These are phyloP conservation scores for Anhinga rufa DNA, from an alignment of 2,113 vertebrate genomes.

Conservation along the genomic window DNA sequence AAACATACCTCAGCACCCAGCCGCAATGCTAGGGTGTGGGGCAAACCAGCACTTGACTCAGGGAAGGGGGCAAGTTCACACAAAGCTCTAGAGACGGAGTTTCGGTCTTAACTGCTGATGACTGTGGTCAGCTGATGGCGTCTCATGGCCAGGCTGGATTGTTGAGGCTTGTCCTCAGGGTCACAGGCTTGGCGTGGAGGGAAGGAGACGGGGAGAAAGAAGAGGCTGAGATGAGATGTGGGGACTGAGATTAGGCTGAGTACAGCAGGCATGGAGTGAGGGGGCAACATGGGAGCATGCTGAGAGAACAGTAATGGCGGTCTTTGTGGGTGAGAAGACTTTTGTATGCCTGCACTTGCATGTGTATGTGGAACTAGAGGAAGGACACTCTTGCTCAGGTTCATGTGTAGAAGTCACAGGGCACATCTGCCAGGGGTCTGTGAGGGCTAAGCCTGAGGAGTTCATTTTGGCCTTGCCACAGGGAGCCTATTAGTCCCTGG, in stretches of 20 bases:
- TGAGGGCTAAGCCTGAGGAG: neutral
- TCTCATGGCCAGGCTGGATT: neutral
- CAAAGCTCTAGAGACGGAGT: constrained; percentile 36
- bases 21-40: neutral
- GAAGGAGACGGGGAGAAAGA: neutral
- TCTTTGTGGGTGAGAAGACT: neutral
- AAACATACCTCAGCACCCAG: neutral
- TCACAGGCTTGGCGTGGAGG: neutral
- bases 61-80: constrained; percentile 13
- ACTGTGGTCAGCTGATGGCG: constrained; percentile 39
- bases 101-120: constrained; percentile 21
- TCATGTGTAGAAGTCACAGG: neutral
- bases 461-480: neutral
- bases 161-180: constrained; percentile 32
- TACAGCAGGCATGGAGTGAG: neutral
- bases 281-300: neutral
- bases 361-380: neutral
- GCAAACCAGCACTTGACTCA: neutral
- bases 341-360: neutral
- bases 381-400: neutral
- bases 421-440: neutral
- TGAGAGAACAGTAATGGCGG: accelerated
- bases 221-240: neutral
- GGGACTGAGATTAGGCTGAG: neutral
- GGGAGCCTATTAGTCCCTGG: neutral